phyloP scores from a whole-genome alignment of 2,888 invertebrate species.

The Adineta ricciae region DNA sequence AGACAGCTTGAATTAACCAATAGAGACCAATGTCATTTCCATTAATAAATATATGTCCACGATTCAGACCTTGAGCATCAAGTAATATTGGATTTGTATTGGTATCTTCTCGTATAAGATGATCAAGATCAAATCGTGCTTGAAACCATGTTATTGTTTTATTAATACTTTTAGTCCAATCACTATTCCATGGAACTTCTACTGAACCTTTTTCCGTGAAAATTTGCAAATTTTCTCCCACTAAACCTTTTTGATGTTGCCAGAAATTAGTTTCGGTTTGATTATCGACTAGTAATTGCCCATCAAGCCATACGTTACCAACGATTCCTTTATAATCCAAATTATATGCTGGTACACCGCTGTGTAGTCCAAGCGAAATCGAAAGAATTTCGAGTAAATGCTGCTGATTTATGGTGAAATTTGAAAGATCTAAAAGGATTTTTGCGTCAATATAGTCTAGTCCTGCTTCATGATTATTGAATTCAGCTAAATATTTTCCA shows the following conservation, averaged over 20 bases:
- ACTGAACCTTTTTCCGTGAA: neutral
- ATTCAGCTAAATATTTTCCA: neutral
- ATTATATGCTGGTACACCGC: neutral
- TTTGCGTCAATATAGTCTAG: neutral
- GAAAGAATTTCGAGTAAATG: neutral
- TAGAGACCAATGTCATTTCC: conserved; percentile 55
- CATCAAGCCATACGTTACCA: neutral
- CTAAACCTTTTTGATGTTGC: neutral
- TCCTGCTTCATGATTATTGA: neutral
- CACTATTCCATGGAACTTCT: neutral
- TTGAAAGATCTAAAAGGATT: neutral
- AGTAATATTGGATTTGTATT: neutral
- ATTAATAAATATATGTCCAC: too few relatives aligned
- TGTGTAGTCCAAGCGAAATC: neutral
- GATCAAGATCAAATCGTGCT: neutral
- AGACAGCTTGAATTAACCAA: conserved; percentile 53
- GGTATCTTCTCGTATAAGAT: neutral
- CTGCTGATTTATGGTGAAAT: neutral
- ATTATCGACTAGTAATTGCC: neutral
- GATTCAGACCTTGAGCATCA: neutral
- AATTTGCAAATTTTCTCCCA: neutral
- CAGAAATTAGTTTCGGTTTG: neutral
- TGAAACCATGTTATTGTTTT: neutral
- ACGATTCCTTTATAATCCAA: too few relatives aligned
- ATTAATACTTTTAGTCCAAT: neutral